Evolutionary conservation across 2,113 vertebrate genomes (phyloP), one percentile per base, ranked within the genome.

Genomic region (Rhea americana): DNA sequence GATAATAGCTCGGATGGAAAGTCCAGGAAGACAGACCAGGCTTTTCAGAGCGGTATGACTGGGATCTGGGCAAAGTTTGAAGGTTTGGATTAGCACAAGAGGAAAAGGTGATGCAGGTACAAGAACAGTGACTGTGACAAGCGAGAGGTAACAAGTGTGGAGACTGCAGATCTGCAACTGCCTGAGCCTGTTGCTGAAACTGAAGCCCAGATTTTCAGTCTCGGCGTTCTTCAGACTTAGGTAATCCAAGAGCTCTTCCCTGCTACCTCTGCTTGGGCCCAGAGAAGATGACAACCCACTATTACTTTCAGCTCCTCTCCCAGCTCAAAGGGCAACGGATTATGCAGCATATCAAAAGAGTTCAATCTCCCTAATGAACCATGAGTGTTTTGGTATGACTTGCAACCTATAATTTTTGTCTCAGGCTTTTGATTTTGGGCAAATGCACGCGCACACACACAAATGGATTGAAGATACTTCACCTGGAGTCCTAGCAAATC

Each of bases 141-240:
- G 43, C 5, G 7, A 41, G 5, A 68, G 14, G 1, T 55, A 78
- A 68, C 21, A 61, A 45, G 15, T 17, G 0, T 20, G 67, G 73
- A 43, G 56, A 30, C 20, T 20, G 11, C 72, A 73, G 26, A n/a
- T 56, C 56, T 77, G 24, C 37, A 87, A 37, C 18, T 45, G n/a
- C 47, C 24, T 15, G 11, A 93, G 61, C 30, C 45, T 0, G 0
- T 7, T 3, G 3, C 25, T 74, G 45, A 47, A 67, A 73, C 10
- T 53, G 10, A 71, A 85, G 22, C 9, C 62, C 1, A 41, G 37
- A 7, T 47, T 90, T 74, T 71, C 53, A 51, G 26, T 41, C 45
- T 87, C 28, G 78, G 39, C 51, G 55, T 58, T 74, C 68, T 80
- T 70, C 50, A n/a, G 75, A 30, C 45, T 28, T 28, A 6, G 24